Evolutionary conservation across 2,113 vertebrate species (phyloP), one percentile per base, ranked within the genome.

Genomic region (Nycticebus coucang): DNA sequence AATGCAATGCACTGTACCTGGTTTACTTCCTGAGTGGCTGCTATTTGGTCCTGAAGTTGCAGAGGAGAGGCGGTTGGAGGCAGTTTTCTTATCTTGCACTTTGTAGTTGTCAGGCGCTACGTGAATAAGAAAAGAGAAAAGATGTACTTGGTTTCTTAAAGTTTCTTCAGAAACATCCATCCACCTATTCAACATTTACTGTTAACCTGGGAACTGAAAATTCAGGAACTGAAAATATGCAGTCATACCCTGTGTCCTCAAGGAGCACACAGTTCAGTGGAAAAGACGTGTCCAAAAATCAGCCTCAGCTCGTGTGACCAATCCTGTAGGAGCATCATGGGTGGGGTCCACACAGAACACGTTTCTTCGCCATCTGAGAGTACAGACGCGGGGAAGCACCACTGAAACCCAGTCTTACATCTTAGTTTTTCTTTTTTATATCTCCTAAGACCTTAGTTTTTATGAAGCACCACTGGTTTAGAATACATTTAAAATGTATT

Each of bases 71-170:
- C 94, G 98, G 97, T 96, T 96, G 68, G 97, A 96, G 86, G 98
- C 96, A 3, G 87, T 87, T 95, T 98, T 99, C 97, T 98, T 99
- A 79, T 99, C 99, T 92, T 99, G 99, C 4, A 92, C 96, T 98
- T 98, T 99, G 87, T 97, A 97, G 90, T 97, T 97, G 97, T 99
- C 99, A 74, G 98, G 98, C 4, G 92, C 99, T 99, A 94, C 0
- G 79, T 96, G 97, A 21, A 94, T 11, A 30, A 98, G 92, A 98
- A 93, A 93, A 22, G 74, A 91, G 83, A 68, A 24, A 66, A 41
- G 35, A 93, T 21, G 81, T 50, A 96, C 64, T 97, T 91, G 98
- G 92, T n/a, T 87, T 93, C 17, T 74, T 77, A 62, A 91, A 66
- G 87, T 68, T n/a, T 77, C 50, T 88, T 80, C 37, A 41, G 71